Evolutionary conservation across 2,888 invertebrate genomes (phyloP).

Genomic region (Eupithecia exiguata): DNA sequence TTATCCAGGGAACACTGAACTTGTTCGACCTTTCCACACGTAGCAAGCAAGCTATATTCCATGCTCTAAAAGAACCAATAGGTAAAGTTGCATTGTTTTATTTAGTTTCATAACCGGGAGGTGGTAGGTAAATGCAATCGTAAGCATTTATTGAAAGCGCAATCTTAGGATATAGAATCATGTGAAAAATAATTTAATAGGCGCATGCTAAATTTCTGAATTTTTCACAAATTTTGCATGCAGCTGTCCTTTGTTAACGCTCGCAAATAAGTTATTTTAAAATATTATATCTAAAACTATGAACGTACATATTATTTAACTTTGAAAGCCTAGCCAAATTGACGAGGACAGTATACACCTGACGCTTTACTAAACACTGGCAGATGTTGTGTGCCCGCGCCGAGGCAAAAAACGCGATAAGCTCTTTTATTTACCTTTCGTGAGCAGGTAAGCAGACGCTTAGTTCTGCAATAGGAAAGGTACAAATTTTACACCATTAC

Average conservation of each 20-base stretch:
- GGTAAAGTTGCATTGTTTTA: neutral
- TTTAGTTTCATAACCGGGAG: neutral
- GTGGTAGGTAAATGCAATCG: neutral
- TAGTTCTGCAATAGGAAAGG: conserved; percentile 1
- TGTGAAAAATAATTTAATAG: neutral
- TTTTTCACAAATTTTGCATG: neutral
- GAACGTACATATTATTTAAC: neutral
- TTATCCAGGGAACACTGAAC: conserved; percentile 63
- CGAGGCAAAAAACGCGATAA: conserved; percentile 23
- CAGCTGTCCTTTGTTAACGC: neutral
- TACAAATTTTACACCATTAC: neutral
- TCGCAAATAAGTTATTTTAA: neutral
- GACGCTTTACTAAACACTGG: conserved; percentile 25
- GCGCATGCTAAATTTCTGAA: conserved; percentile 1
- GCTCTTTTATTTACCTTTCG: conserved; percentile 26
- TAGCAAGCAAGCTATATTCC: conserved; percentile 32
- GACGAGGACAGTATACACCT: conserved; percentile 20
- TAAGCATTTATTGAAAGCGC: neutral
- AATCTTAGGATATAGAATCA: neutral
- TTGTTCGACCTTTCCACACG: conserved; percentile 58
- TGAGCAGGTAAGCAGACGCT: conserved; percentile 23
- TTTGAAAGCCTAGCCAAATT: conserved; percentile 3
- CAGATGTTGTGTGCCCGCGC: conserved; percentile 31
- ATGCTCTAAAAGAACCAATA: conserved; percentile 16
- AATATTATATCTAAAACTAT: neutral